A percentile compares a stretch with the other conserved stretches of the same genome.
Evolutionary conservation across 2,888 invertebrate genomes (phyloP).

Genomic region (Caenorhabditis doughertyi): DNA sequence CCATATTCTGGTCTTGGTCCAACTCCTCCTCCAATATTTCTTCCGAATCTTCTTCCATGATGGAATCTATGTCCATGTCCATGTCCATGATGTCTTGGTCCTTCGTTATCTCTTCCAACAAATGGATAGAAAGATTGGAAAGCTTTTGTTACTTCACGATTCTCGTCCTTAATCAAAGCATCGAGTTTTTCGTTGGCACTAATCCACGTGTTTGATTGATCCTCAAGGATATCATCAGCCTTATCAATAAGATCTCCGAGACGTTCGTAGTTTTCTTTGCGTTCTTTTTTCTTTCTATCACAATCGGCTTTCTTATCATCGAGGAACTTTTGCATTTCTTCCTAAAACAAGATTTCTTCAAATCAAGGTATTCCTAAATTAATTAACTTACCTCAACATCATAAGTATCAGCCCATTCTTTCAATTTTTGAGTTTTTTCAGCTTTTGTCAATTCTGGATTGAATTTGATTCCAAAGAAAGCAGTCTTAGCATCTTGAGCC

Average conservation of each 20-base stretch:
- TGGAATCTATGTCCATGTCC: slow-evolving; percentile 48
- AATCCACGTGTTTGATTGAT: slow-evolving; percentile 37
- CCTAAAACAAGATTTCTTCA: slow-evolving; percentile 25
- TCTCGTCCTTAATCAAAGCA: slow-evolving; percentile 20
- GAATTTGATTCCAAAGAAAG: slow-evolving; percentile 27
- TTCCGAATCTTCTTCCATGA: slow-evolving; percentile 41
- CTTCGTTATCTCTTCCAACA: slow-evolving; percentile 29
- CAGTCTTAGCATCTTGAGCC: slow-evolving; percentile 36
- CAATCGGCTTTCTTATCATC: slow-evolving; percentile 42
- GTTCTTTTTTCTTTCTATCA: slow-evolving; percentile 29
- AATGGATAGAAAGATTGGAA: slow-evolving; percentile 45
- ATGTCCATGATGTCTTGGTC: slow-evolving; percentile 21
- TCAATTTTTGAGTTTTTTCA: slow-evolving; percentile 39
- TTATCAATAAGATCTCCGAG: slow-evolving; percentile 51
- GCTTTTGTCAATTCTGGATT: slow-evolving; percentile 39
- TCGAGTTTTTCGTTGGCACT: slow-evolving; percentile 29
- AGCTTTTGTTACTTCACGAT: slow-evolving; percentile 24
- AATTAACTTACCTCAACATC: slow-evolving; percentile 21
- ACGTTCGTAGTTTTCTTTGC: slow-evolving; percentile 48
- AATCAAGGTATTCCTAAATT: too few species aligned
- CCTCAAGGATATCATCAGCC: slow-evolving; percentile 40
- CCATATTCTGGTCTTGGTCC: slow-evolving; percentile 19
- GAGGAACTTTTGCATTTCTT: slow-evolving; percentile 39
- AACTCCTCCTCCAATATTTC: slow-evolving; percentile 54
- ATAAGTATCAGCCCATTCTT: slow-evolving; percentile 41